Conservation (phyloP, 2,888 invertebrate species). For the Sminthurinus aureus region DNA sequence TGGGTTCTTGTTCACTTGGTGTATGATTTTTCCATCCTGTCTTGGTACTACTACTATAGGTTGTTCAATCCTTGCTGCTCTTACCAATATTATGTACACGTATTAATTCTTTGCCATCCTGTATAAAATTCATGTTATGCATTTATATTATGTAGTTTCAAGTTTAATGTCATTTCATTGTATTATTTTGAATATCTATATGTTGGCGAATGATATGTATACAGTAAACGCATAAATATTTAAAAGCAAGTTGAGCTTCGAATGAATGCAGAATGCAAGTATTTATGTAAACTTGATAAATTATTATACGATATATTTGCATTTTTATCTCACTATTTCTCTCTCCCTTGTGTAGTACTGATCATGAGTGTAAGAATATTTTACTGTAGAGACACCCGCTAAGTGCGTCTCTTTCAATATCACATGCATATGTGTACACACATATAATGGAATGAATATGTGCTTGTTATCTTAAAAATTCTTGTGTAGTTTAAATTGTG, state of each 20-base stretch:
- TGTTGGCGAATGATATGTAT: background rate
- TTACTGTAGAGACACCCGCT: background rate
- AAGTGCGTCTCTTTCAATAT: background rate
- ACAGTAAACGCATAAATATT: background rate
- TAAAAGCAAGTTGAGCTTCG: background rate
- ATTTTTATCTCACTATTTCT: background rate
- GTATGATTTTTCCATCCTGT: conserved; percentile 2
- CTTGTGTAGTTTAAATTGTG: no score
- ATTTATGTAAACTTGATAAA: background rate
- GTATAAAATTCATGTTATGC: background rate
- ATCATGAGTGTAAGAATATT: background rate
- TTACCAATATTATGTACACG: conserved; percentile 19
- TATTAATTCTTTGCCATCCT: background rate
- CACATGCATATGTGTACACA: background rate
- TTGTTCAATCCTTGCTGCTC: conserved; percentile 25
- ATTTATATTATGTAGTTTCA: background rate
- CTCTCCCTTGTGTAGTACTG: background rate
- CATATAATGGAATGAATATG: no score
- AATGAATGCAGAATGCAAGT: background rate
- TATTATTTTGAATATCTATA: background rate
- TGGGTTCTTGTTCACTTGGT: conserved; percentile 23
- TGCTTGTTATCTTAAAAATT: no score
- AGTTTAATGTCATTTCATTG: no score
- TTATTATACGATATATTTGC: background rate
- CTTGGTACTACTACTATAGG: background rate